phyloP scores from a whole-genome alignment of 2,113 vertebrate species.

The Crotophaga sulcirostris region DNA sequence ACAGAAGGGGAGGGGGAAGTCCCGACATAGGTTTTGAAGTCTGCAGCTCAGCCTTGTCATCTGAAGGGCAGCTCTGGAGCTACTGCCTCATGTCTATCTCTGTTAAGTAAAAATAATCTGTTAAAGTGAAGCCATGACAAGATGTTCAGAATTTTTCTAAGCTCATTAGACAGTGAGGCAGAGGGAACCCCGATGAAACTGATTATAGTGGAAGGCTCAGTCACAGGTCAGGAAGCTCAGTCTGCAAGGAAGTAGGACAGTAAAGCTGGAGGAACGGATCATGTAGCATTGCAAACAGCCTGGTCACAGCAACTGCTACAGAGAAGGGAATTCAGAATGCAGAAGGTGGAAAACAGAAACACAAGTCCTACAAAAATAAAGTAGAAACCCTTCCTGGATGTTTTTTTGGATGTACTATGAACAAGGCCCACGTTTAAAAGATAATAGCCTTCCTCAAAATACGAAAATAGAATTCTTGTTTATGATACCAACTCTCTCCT shows the following conservation, averaged over 20 bases:
- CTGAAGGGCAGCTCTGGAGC: background rate
- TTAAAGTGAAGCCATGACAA: conserved; percentile 15
- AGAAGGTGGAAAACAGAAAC: background rate
- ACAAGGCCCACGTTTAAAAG: background rate
- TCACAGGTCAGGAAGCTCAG: background rate
- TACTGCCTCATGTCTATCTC: background rate
- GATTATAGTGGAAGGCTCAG: conserved; percentile 11
- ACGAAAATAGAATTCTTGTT: background rate
- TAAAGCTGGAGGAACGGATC: background rate
- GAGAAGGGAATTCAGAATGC: background rate
- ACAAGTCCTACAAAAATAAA: background rate
- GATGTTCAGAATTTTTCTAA: conserved; percentile 4
- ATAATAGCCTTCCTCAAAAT: background rate
- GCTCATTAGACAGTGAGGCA: background rate
- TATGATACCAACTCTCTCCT: background rate
- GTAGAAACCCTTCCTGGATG: background rate
- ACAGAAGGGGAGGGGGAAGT: background rate
- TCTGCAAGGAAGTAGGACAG: background rate
- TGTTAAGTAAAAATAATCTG: background rate
- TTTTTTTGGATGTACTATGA: background rate
- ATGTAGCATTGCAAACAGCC: background rate
- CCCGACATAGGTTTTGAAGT: background rate
- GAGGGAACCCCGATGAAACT: background rate
- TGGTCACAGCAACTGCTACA: background rate
- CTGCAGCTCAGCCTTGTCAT: background rate